These are phyloP conservation scores for Paramacrobiotus metropolitanus DNA, from an alignment of 1,140 invertebrate genomes.

Conservation along the genomic window DNA sequence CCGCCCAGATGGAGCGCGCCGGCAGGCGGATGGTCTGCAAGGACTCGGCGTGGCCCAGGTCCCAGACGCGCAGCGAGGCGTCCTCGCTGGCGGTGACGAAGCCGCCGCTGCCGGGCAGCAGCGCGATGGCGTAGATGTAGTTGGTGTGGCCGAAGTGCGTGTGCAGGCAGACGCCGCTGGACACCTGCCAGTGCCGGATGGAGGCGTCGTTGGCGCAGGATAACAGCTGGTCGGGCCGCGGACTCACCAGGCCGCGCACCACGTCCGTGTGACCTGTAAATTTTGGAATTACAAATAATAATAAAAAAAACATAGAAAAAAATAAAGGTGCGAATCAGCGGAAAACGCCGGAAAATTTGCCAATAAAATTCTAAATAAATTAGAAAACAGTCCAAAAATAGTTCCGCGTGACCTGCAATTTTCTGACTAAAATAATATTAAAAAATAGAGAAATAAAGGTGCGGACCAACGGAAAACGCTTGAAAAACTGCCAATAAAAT, in stretches of 20 bases:
- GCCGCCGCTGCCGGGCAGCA: constrained; percentile 30
- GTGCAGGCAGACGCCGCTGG: constrained; percentile 44
- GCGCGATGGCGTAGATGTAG: constrained; percentile 36
- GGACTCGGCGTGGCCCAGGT: constrained; percentile 29
- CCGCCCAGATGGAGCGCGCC: constrained; percentile 64
- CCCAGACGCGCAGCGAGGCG: constrained; percentile 59
- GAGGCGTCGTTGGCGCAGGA: constrained; percentile 75
- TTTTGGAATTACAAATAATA: constrained; percentile 9
- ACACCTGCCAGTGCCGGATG: constrained; percentile 47
- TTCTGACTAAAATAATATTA: no score
- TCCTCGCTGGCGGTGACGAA: constrained; percentile 64
- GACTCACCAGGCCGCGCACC: constrained; percentile 46
- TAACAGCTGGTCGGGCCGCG: constrained; percentile 43
- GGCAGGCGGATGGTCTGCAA: constrained; percentile 50
- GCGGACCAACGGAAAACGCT: no score
- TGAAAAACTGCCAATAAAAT: no score
- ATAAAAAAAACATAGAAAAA: constrained; percentile 9
- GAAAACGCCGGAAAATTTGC: constrained; percentile 27
- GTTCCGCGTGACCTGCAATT: no score
- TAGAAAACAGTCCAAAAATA: no score
- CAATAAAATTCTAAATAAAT: no score
- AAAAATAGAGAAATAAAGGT: no score
- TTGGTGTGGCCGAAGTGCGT: constrained; percentile 52
- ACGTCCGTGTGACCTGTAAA: constrained; percentile 62
- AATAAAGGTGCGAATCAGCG: background rate